phyloP scores from a whole-genome alignment of 2,888 invertebrate species.

The Harpalus rufipes region DNA sequence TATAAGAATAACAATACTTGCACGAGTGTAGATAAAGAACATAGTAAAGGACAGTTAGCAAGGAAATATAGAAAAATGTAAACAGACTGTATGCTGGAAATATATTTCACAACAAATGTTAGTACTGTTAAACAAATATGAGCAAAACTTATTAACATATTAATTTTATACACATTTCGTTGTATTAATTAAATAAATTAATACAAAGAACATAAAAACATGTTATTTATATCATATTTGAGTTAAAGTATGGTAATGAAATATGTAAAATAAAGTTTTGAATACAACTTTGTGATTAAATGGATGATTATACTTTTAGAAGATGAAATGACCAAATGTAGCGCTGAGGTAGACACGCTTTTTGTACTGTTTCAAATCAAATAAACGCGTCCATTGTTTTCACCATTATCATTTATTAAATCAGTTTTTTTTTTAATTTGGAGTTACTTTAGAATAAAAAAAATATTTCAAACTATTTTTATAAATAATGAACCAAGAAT shows the following conservation, averaged over 20 bases:
- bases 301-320: conserved; percentile 50
- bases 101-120: conserved; percentile 66
- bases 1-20: conserved; percentile 9
- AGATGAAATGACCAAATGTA: conserved; percentile 60
- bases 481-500: conserved; percentile 27
- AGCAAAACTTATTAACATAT: conserved; percentile 62
- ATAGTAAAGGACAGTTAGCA: conserved; percentile 7
- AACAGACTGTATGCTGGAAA: conserved; percentile 64
- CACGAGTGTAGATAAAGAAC: background rate
- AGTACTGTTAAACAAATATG: conserved; percentile 65
- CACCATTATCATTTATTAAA: conserved; percentile 12
- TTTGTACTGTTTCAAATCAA: conserved; percentile 66
- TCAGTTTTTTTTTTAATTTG: conserved; percentile 13
- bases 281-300: conserved; percentile 58
- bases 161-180: conserved; percentile 64
- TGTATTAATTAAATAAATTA: conserved; percentile 60
- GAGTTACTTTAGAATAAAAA: conserved; percentile 27
- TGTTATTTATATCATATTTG: background rate
- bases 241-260: too few species aligned
- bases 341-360: conserved; percentile 66
- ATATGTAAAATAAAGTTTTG: conserved; percentile 8
- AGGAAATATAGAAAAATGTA: conserved; percentile 45
- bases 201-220: conserved; percentile 11
- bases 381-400: conserved; percentile 57
- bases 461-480: conserved; percentile 24